These are phyloP conservation scores for Volucella inanis DNA, from an alignment of 2,888 invertebrate species.

Conservation along the genomic window DNA sequence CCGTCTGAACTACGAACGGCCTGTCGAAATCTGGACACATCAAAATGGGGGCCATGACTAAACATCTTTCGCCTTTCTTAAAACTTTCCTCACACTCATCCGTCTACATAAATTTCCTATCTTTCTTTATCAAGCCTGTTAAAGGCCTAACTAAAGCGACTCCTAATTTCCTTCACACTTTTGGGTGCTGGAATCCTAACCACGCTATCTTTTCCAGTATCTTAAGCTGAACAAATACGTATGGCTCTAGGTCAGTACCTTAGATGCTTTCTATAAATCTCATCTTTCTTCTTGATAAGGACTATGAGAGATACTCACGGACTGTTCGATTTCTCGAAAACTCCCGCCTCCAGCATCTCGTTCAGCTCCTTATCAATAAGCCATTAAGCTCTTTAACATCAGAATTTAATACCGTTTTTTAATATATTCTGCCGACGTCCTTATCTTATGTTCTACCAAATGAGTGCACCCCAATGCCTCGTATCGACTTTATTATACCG, in stretches of 20 bases:
- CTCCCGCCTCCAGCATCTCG: no score
- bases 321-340: no score
- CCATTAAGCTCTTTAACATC: no score
- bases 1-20: not conserved
- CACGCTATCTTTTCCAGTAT: not conserved
- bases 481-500: no score
- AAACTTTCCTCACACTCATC: not conserved
- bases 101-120: not conserved
- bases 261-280: constrained; percentile 1
- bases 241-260: constrained; percentile 1
- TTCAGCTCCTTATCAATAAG: no score
- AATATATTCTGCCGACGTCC: no score
- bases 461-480: no score
- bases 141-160: not conserved
- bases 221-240: not conserved
- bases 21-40: not conserved
- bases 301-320: no score
- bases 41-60: not conserved
- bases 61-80: not conserved
- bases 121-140: not conserved
- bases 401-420: no score
- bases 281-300: no score
- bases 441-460: no score
- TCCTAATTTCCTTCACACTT: no score
- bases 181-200: not conserved